A percentile compares a stretch with the other conserved stretches of the same genome.
Evolutionary conservation across 2,797 vertebrate genomes (phyloP).

Genomic region (Holocentrus rufus): DNA sequence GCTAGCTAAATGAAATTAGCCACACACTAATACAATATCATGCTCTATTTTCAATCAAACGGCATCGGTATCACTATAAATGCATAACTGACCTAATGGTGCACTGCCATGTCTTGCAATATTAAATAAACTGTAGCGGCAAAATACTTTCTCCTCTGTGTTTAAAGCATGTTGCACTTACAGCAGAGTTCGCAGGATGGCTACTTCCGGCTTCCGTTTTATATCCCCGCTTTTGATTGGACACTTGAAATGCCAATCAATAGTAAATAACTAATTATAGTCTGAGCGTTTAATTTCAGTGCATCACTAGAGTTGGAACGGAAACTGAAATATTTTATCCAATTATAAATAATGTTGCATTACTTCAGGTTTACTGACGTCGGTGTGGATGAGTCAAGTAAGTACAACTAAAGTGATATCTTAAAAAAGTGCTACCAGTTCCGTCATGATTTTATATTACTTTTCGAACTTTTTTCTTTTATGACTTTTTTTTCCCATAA

Average conservation of each 20-base stretch:
- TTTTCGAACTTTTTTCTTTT: too few species aligned
- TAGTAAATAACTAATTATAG: too few species aligned
- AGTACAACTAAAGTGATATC: too few species aligned
- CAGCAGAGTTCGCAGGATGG: background rate
- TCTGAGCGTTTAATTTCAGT: too few species aligned
- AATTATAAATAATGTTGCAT: too few species aligned
- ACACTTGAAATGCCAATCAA: background rate
- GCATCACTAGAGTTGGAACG: too few species aligned
- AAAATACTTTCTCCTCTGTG: background rate
- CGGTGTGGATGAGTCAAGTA: too few species aligned
- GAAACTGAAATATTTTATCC: too few species aligned
- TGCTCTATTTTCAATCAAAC: background rate
- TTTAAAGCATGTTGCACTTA: background rate
- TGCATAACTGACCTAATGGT: background rate
- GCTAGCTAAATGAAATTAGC: constrained; percentile 41
- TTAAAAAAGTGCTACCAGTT: too few species aligned
- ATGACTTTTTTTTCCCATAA: too few species aligned
- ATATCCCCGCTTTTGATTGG: background rate
- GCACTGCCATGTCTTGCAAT: constrained; percentile 2
- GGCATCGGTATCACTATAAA: accelerated
- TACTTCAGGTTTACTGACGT: too few species aligned
- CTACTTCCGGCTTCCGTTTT: constrained; percentile 53
- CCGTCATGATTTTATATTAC: too few species aligned
- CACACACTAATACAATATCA: background rate
- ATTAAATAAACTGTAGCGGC: background rate